These are phyloP conservation scores for Acanthosepion esculentum DNA, from an alignment of 2,888 invertebrate genomes.

Conservation along the genomic window DNA sequence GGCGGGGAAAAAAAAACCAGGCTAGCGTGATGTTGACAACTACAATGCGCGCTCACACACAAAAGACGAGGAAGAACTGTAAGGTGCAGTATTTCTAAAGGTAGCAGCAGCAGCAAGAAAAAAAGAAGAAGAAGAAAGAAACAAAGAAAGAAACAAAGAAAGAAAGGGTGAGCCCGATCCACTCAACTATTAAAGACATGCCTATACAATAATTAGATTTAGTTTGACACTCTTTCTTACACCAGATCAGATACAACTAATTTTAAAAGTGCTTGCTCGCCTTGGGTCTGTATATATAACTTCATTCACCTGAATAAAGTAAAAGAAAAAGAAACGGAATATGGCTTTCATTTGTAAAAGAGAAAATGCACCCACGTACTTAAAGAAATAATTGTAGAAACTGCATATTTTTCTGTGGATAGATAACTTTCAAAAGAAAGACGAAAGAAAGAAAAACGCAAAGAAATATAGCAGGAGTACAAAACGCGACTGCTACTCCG, in stretches of 20 bases:
- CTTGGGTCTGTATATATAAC: neutral
- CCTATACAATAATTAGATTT: neutral
- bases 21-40: neutral
- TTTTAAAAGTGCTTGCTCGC: neutral
- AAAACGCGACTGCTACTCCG: neutral
- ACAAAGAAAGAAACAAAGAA: neutral
- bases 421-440: neutral
- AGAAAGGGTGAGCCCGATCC: neutral
- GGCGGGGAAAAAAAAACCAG: neutral
- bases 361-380: neutral
- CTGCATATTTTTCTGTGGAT: slow-evolving; percentile 25
- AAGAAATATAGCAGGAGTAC: neutral
- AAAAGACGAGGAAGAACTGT: too few species aligned
- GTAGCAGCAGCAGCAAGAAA: too few species aligned
- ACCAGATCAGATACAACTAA: neutral
- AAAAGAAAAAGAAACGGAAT: neutral
- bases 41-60: too few species aligned
- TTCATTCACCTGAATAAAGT: neutral
- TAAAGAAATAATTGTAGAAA: neutral
- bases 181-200: neutral
- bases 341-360: neutral
- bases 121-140: neutral
- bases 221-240: too few species aligned
- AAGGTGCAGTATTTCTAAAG: too few species aligned
- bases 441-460: neutral